Percentiles rank a stretch among this genome's conserved stretches.
phyloP scores from a whole-genome alignment of 2,113 vertebrate genomes.

The Pheucticus melanocephalus region DNA sequence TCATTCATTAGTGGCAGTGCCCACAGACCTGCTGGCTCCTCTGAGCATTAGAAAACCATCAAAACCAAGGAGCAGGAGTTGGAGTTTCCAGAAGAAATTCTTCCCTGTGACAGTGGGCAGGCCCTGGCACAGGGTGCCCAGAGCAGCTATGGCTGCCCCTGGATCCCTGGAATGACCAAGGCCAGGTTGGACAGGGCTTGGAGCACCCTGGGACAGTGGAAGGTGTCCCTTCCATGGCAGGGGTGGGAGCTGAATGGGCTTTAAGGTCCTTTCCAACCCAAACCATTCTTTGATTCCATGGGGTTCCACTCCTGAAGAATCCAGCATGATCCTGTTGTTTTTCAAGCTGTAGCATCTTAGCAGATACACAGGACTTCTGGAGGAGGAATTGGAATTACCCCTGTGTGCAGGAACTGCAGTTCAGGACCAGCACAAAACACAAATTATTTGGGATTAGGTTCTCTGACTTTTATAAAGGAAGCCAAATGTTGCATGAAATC shows the following conservation, averaged over 20 bases:
- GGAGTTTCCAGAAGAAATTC: neutral
- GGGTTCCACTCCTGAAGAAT: neutral
- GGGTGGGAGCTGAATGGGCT: neutral
- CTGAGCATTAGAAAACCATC: neutral
- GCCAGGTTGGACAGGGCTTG: rapidly evolving
- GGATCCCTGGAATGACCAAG: neutral
- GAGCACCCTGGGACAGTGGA: rapidly evolving
- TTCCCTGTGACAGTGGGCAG: rapidly evolving
- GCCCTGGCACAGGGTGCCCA: rapidly evolving
- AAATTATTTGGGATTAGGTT: neutral
- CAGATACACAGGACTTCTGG: neutral
- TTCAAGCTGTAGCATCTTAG: neutral
- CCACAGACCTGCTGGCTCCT: neutral
- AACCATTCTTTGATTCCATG: neutral
- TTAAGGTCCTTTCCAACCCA: neutral
- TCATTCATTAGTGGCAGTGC: neutral
- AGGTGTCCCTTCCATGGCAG: neutral
- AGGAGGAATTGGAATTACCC: neutral
- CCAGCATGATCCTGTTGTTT: rapidly evolving
- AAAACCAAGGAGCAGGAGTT: neutral
- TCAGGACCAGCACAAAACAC: neutral
- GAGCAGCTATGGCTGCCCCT: neutral
- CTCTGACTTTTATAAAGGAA: neutral
- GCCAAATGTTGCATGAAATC: neutral
- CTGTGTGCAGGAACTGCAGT: neutral